These are phyloP conservation scores for Odobenus rosmarus DNA, from an alignment of 2,113 vertebrate species.

Conservation along the genomic window DNA sequence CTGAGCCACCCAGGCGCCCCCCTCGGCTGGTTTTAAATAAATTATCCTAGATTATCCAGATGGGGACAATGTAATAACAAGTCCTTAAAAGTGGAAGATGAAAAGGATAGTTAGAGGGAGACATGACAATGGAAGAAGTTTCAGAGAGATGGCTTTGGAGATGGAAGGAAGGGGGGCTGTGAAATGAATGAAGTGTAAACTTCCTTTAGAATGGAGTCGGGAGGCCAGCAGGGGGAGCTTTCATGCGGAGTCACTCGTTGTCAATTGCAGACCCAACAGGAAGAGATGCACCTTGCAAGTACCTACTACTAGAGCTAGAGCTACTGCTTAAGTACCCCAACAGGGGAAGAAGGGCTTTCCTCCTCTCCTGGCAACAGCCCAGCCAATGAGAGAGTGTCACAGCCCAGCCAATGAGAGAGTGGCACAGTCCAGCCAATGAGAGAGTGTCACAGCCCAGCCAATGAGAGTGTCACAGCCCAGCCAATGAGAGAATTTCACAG, in stretches of 20 bases:
- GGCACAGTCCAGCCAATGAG: neutral
- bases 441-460: neutral
- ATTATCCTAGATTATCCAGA: neutral
- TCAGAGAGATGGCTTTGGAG: neutral
- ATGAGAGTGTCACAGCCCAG: neutral
- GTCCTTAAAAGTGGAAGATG: neutral
- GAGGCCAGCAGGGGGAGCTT: neutral
- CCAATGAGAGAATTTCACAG: neutral
- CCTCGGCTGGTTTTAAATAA: neutral
- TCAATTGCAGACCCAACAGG: neutral
- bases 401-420: neutral
- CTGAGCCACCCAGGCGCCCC: too few species aligned
- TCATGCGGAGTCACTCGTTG: neutral
- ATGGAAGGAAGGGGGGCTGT: neutral
- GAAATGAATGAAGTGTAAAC: neutral
- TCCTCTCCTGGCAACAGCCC: neutral
- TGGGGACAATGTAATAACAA: neutral
- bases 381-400: neutral
- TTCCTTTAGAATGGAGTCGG: neutral
- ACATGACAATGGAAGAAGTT: neutral
- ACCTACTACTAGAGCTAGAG: neutral
- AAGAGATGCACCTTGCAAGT: neutral
- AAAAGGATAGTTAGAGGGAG: neutral
- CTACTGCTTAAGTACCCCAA: neutral
- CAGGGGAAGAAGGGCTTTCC: neutral